Conservation (phyloP, 2,888 invertebrate species). For the Dicroscelio sp. region DNA sequence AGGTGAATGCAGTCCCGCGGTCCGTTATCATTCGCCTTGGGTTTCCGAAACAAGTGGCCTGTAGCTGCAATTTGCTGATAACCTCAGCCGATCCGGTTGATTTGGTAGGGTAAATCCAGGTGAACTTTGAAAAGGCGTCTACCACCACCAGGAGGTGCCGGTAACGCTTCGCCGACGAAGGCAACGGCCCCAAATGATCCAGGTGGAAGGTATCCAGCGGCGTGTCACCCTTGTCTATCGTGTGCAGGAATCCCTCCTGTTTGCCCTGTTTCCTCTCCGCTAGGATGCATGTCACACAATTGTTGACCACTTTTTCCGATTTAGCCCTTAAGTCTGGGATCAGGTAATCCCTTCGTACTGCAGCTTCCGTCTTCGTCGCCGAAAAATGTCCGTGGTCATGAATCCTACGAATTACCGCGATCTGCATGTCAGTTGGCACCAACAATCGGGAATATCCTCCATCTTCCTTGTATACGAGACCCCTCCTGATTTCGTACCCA, state of each 20-base stretch:
- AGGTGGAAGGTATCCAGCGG: too few relatives aligned
- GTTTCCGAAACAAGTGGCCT: too few relatives aligned
- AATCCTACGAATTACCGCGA: neutral
- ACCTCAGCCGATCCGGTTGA: too few relatives aligned
- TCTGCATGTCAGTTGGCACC: neutral
- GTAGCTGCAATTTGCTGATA: too few relatives aligned
- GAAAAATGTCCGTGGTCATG: slow-evolving; percentile 21
- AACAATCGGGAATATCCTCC: neutral
- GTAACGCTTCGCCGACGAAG: too few relatives aligned
- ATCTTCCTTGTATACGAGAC: neutral
- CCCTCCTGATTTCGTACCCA: neutral
- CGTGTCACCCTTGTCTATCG: too few relatives aligned
- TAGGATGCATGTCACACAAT: neutral
- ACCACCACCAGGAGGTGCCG: too few relatives aligned
- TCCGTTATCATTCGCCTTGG: too few relatives aligned
- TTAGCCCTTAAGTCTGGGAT: slow-evolving; percentile 12
- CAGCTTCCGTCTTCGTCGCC: slow-evolving; percentile 42
- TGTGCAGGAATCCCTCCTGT: neutral
- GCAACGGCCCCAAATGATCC: too few relatives aligned
- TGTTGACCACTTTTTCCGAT: neutral
- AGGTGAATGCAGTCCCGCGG: too few relatives aligned
- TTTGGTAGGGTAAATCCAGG: too few relatives aligned
- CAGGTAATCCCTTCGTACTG: slow-evolving; percentile 62
- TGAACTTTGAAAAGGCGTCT: too few relatives aligned
- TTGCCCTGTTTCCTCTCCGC: neutral